phyloP scores from a whole-genome alignment of 2,113 vertebrate genomes.

The Coptodon rendalli region DNA sequence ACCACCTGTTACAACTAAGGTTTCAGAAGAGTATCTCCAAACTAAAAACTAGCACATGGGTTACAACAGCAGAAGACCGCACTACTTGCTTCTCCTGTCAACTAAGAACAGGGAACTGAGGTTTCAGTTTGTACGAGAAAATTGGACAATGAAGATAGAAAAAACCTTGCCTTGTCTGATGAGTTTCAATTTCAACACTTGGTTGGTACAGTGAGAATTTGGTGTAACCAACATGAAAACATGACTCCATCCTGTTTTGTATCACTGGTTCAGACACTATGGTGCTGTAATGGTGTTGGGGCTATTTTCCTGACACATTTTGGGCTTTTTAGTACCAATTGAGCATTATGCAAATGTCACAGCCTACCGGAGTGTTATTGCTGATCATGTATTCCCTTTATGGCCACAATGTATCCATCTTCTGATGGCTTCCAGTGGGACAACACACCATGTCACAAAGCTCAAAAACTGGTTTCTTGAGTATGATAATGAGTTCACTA shows the following conservation, averaged over 20 bases:
- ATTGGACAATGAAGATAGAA: background rate
- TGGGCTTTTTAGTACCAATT: background rate
- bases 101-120: background rate
- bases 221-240: background rate
- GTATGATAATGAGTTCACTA: background rate
- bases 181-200: background rate
- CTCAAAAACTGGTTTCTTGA: background rate
- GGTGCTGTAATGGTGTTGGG: accelerated
- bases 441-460: accelerated
- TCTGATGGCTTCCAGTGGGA: background rate
- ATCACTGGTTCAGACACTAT: background rate
- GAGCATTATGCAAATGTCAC: background rate
- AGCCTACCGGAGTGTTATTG: background rate
- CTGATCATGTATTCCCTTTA: background rate
- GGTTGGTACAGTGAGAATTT: background rate
- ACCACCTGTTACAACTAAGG: background rate
- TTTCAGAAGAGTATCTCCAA: background rate
- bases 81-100: background rate
- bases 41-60: background rate
- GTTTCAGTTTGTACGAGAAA: background rate
- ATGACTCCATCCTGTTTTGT: background rate
- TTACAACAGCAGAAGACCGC: background rate
- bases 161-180: background rate
- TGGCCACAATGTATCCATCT: background rate
- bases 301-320: background rate